Percentiles rank a stretch among this genome's conserved stretches.
phyloP scores from a whole-genome alignment of 2,797 vertebrate genomes.

The Cynopterus sphinx region DNA sequence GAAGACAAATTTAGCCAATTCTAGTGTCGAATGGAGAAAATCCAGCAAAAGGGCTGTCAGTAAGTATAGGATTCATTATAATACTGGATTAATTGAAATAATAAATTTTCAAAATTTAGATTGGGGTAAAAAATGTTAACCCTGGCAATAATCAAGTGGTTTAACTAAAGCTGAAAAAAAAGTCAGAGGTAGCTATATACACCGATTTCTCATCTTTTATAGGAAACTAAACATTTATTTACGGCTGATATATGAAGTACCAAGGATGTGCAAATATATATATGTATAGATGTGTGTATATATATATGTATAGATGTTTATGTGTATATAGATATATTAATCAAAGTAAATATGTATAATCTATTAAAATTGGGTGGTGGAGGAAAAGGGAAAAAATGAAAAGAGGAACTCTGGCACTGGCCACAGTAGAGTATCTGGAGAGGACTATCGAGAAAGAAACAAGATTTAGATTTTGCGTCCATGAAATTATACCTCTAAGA shows the following conservation, averaged over 20 bases:
- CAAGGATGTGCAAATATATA: not conserved
- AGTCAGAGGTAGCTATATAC: not conserved
- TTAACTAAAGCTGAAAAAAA: not conserved
- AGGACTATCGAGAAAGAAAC: not conserved
- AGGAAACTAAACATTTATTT: not conserved
- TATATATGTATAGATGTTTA: too few species aligned
- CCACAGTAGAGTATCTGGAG: not conserved
- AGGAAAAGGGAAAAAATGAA: not conserved
- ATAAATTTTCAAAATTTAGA: not conserved
- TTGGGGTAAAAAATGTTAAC: not conserved
- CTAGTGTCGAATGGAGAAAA: not conserved
- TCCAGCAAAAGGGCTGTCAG: not conserved
- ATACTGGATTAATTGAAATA: slow-evolving; percentile 4
- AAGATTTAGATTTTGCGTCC: not conserved
- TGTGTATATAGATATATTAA: not conserved
- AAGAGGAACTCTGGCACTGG: not conserved
- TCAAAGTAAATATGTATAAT: not conserved
- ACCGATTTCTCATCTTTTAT: not conserved
- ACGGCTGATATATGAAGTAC: not conserved
- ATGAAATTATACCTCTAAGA: not conserved
- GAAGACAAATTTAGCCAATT: not conserved
- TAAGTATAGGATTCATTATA: not conserved
- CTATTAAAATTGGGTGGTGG: not conserved
- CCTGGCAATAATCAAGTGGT: not conserved
- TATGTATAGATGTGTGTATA: too few species aligned